These are phyloP conservation scores for Penaeus indicus DNA, from an alignment of 1,140 invertebrate species.

Conservation along the genomic window DNA sequence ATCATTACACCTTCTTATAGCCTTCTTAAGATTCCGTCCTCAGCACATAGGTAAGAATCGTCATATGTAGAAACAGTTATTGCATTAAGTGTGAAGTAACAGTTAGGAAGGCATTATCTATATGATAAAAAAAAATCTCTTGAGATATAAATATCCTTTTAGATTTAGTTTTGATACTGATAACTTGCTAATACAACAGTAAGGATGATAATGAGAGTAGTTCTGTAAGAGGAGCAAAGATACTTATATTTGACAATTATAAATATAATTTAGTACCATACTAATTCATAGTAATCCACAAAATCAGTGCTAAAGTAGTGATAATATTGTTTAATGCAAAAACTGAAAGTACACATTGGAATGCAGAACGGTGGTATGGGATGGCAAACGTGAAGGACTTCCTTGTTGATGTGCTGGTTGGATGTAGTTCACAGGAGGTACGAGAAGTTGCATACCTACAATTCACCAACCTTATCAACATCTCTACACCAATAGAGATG, in stretches of 20 bases:
- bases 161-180: too few species aligned
- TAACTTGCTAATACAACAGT: too few species aligned
- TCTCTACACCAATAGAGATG: constrained; percentile 40
- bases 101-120: too few species aligned
- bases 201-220: too few species aligned
- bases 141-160: too few species aligned
- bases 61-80: background rate
- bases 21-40: constrained; percentile 71
- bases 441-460: constrained; percentile 71
- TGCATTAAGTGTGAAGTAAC: background rate
- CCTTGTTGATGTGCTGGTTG: constrained; percentile 74
- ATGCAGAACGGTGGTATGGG: constrained; percentile 71
- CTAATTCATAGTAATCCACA: too few species aligned
- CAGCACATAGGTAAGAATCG: constrained; percentile 59
- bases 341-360: constrained; percentile 29
- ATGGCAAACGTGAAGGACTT: constrained; percentile 73
- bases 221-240: too few species aligned
- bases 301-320: background rate
- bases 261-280: too few species aligned
- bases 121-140: too few species aligned
- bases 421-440: constrained; percentile 71
- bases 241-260: too few species aligned
- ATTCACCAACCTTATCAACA: constrained; percentile 71
- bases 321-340: background rate
- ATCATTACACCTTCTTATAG: constrained; percentile 73